Base-by-base conservation (phyloP, 2,113 vertebrate species). In the Podarcis muralis region DNA sequence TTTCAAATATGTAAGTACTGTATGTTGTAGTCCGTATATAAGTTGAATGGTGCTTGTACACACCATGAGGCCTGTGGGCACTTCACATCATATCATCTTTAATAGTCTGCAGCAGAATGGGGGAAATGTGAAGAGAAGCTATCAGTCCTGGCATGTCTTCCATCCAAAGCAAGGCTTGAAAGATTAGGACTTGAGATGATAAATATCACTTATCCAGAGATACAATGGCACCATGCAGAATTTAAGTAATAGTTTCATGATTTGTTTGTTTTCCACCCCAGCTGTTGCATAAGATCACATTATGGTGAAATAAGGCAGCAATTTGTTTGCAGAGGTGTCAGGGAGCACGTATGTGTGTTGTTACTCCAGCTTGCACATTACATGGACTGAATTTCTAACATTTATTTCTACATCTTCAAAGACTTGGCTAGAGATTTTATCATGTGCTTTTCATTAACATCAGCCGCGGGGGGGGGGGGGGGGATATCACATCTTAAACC, bases 321-420 rank as follows among this genome's bases (percentile, higher is more conserved):
- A 57, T 83, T 77, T 77, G 40, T 83, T 84, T 77, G 8, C 40
- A 69, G 68, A 78, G 72, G 62, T 68, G 72, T 48, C 23, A 68
- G n/a, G 15, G 23, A 78, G n/a, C 16, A 16, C 32, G 12, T 6
- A 27, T 83, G 40, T 68, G 57, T 69, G 40, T n/a, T 74, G 32
- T 82, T 77, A 75, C 30, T 76, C 69, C 12, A 6, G 66, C 81
- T 78, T 83, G 30, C 81, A 15, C 59, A 77, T 88, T 77, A 68
- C 72, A 83, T 48, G 57, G 57, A 76, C 40, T 25, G 83, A 32
- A 22, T 0, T 0, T 25, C 84, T 92, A 16, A 18, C 65, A 87
- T 83, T 88, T 89, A 87, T 69, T 65, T 6, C 82, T 84, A 79
- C 43, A 71, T 62, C 75, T 89, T 86, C 69, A 74, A 81, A 92